Conservation (phyloP, 1,140 invertebrate species). For the Pseudoatta argentina region DNA sequence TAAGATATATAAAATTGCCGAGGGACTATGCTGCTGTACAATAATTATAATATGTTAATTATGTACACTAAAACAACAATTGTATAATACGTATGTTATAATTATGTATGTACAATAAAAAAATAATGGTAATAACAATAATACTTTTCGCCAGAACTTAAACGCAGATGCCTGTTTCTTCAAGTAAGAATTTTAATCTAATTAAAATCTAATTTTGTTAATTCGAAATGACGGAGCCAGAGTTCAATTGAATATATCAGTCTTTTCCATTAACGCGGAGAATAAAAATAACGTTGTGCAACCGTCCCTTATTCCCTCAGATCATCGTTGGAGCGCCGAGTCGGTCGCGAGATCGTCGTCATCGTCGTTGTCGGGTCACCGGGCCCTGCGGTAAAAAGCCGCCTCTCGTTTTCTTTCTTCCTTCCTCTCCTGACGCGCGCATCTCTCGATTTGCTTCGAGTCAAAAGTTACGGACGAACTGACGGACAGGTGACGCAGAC, state of each 20-base stretch:
- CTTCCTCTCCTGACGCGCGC: constrained; percentile 58
- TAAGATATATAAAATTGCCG: not conserved
- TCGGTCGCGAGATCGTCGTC: constrained; percentile 32
- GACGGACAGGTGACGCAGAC: constrained; percentile 86
- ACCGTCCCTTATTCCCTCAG: constrained; percentile 12
- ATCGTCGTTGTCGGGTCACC: constrained; percentile 70
- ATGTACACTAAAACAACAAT: not conserved
- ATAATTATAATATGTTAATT: not conserved
- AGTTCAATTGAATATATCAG: constrained; percentile 1
- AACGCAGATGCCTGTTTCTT: not conserved
- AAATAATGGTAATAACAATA: not conserved
- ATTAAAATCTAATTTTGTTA: constrained; percentile 7
- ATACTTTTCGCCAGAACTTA: not conserved
- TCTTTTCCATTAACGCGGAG: constrained; percentile 14
- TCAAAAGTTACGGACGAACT: constrained; percentile 83
- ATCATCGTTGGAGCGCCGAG: constrained; percentile 19
- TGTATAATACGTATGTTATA: not conserved
- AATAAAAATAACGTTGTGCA: constrained; percentile 34
- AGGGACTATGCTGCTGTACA: too few relatives aligned
- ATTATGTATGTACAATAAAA: not conserved
- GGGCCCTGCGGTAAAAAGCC: constrained; percentile 67
- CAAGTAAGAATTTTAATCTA: not conserved
- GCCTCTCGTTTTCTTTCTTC: constrained; percentile 62
- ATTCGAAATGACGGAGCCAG: not conserved
- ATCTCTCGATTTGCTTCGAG: constrained; percentile 73